A percentile compares a stretch with the other conserved stretches of the same genome.
Evolutionary conservation across 2,113 vertebrate genomes (phyloP).

Genomic region (Neogobius melanostomus): DNA sequence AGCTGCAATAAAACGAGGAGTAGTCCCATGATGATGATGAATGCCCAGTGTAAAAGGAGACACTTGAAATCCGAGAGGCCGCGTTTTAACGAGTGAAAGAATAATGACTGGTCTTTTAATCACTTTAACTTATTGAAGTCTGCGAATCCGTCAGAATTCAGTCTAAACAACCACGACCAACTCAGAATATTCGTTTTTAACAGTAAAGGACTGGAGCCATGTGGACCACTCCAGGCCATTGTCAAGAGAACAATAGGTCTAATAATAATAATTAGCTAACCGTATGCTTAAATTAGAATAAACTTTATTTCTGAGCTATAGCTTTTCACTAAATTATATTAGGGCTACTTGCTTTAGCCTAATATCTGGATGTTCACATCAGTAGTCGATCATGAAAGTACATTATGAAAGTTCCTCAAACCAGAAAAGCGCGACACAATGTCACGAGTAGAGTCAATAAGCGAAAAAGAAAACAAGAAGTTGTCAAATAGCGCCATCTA

Average conservation of each 20-base stretch:
- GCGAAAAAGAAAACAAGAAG: background rate
- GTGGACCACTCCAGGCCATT: background rate
- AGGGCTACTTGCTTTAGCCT: no score
- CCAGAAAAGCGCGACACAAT: no score
- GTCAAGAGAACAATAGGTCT: no score
- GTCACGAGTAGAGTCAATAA: no score
- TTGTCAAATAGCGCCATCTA: conserved; percentile 49
- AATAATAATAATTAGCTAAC: no score
- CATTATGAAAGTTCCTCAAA: no score
- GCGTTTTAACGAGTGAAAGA: conserved; percentile 71
- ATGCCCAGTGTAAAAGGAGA: conserved; percentile 96
- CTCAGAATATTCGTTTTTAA: background rate
- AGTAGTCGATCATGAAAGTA: no score
- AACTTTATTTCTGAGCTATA: background rate
- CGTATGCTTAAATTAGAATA: no score
- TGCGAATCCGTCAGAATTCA: conserved; percentile 33
- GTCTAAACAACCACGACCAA: conserved; percentile 4
- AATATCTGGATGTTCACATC: no score
- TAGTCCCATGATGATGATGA: conserved; percentile 91
- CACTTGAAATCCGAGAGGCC: conserved; percentile 97
- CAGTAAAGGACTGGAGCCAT: background rate
- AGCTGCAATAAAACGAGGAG: conserved; percentile 83
- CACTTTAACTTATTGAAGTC: conserved; percentile 66
- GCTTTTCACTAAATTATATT: background rate
- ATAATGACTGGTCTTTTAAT: conserved; percentile 75